phyloP scores from a whole-genome alignment of 2,888 invertebrate species.

The Escarpia spicata region DNA sequence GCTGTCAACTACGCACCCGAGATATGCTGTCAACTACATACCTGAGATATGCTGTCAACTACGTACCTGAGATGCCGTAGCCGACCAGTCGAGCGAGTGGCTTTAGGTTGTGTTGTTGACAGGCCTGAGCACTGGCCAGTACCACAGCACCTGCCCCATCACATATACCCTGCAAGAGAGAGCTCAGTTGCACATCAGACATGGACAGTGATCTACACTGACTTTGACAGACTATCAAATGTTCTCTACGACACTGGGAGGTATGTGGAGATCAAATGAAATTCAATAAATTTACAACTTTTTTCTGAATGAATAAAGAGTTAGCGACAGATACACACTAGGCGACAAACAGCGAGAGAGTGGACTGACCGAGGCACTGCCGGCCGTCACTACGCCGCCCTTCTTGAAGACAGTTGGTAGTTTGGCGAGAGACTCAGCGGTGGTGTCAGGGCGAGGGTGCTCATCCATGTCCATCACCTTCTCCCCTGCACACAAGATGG shows the following conservation, averaged over 20 bases:
- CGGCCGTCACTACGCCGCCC: slow-evolving; percentile 93
- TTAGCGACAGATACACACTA: neutral
- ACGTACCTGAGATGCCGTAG: slow-evolving; percentile 84
- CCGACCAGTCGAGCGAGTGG: slow-evolving; percentile 92
- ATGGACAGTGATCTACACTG: neutral
- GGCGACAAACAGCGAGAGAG: neutral
- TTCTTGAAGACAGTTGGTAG: slow-evolving; percentile 92
- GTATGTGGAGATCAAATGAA: neutral
- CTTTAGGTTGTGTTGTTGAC: slow-evolving; percentile 81
- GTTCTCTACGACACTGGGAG: neutral
- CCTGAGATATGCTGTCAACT: no score
- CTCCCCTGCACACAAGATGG: slow-evolving; percentile 48
- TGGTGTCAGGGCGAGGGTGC: slow-evolving; percentile 84
- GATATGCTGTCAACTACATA: no score
- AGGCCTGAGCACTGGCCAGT: slow-evolving; percentile 89
- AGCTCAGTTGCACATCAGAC: neutral
- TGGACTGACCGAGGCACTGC: slow-evolving; percentile 86
- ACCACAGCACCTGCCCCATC: slow-evolving; percentile 97
- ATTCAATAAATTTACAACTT: neutral
- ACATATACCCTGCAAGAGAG: slow-evolving; percentile 82
- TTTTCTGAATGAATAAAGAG: neutral
- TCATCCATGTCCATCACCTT: slow-evolving; percentile 88
- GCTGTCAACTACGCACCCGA: no score
- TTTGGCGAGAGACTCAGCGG: slow-evolving; percentile 84
- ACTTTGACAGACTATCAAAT: neutral